Percentiles rank a stretch among this genome's conserved stretches.
phyloP scores from a whole-genome alignment of 2,797 vertebrate species.

The Gallinago solitaria region DNA sequence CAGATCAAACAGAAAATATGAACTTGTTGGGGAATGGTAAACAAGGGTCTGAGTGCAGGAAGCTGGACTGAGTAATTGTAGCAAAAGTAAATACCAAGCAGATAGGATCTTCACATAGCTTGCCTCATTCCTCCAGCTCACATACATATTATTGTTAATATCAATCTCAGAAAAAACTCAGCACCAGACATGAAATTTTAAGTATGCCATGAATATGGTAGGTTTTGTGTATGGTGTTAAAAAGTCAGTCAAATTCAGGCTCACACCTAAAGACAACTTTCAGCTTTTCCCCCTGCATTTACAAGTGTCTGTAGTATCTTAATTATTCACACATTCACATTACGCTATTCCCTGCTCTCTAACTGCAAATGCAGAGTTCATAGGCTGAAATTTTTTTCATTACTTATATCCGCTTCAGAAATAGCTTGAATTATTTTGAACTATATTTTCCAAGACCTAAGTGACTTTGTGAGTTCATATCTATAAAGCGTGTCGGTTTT shows the following conservation, averaged over 20 bases:
- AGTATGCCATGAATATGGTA: background rate
- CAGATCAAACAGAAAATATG: background rate
- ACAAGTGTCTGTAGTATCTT: background rate
- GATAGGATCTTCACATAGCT: background rate
- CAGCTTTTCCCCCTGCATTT: background rate
- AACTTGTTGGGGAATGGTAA: background rate
- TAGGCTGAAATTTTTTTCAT: background rate
- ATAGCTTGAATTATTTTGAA: background rate
- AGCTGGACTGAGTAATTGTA: background rate
- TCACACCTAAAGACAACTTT: background rate
- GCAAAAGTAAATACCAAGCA: background rate
- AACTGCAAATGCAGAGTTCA: background rate
- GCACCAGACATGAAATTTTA: conserved; percentile 25
- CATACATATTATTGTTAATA: background rate
- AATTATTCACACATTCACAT: background rate
- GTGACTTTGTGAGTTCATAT: background rate
- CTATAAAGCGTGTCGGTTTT: conserved; percentile 36
- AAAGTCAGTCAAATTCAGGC: conserved; percentile 31
- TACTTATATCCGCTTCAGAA: background rate
- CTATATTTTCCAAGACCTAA: background rate
- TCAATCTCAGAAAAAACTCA: background rate
- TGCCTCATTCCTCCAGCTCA: background rate
- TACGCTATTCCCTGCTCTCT: background rate
- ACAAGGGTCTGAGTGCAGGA: background rate
- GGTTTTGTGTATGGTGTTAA: background rate